Percentiles rank a stretch among this genome's conserved stretches.
These are phyloP conservation scores for Telmatochromis sp. DNA, from an alignment of 2,113 vertebrate genomes.

Conservation along the genomic window DNA sequence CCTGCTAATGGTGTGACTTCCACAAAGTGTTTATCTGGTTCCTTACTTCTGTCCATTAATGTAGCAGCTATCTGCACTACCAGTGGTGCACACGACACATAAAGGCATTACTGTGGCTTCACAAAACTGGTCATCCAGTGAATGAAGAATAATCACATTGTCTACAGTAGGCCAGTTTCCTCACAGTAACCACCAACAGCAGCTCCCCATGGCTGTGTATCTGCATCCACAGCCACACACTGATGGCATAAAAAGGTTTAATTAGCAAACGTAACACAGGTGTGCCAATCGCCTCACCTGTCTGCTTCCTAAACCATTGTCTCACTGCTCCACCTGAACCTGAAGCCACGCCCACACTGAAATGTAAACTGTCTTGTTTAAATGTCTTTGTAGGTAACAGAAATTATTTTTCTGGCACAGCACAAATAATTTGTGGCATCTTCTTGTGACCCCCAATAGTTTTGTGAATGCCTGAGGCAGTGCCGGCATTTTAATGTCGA, in stretches of 20 bases:
- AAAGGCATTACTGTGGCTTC: neutral
- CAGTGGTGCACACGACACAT: neutral
- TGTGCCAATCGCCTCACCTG: neutral
- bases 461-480: neutral
- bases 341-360: neutral
- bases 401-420: neutral
- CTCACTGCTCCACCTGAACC: neutral
- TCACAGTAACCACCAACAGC: neutral
- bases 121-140: neutral
- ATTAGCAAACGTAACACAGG: neutral
- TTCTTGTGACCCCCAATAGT: neutral
- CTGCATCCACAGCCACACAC: neutral
- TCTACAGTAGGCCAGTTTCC: neutral
- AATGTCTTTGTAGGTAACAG: neutral
- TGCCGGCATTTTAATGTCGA: neutral
- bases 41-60: neutral
- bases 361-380: neutral
- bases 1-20: neutral
- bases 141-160: neutral
- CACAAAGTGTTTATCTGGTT: neutral
- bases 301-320: neutral
- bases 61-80: neutral
- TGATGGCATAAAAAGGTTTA: neutral
- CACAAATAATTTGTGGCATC: neutral
- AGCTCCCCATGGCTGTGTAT: neutral